phyloP scores from a whole-genome alignment of 2,113 vertebrate genomes.

The Otocyon megalotis region DNA sequence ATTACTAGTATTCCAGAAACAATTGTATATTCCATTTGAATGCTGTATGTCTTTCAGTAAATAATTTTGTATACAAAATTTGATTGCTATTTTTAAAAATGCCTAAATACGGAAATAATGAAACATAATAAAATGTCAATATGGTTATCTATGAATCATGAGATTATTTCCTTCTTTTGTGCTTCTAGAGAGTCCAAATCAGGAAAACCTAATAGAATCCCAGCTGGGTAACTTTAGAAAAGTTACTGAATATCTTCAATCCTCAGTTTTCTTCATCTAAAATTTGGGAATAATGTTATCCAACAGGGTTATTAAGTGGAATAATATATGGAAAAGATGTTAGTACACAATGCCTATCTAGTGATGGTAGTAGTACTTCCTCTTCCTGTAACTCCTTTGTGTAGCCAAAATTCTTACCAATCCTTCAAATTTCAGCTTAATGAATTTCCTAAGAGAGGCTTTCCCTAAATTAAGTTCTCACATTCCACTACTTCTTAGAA shows the following conservation, averaged over 20 bases:
- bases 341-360: not conserved
- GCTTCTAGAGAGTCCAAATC: constrained; percentile 11
- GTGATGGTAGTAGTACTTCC: not conserved
- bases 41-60: not conserved
- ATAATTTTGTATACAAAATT: not conserved
- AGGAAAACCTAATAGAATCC: not conserved
- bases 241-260: not conserved
- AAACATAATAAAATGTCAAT: constrained; percentile 10
- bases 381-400: not conserved
- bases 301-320: not conserved
- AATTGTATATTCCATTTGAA: constrained; percentile 9
- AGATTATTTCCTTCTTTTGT: not conserved
- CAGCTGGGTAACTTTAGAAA: not conserved
- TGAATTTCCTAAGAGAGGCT: not conserved
- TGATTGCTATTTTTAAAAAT: not conserved
- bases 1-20: constrained; percentile 10
- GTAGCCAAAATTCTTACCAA: not conserved
- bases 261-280: not conserved
- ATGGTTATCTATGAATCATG: not conserved
- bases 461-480: constrained; percentile 14
- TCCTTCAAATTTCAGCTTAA: not conserved
- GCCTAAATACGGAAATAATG: constrained; percentile 36
- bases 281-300: not conserved
- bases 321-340: not conserved
- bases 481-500: not conserved